Base-by-base conservation (phyloP, 2,888 invertebrate species). In the Platynereis dumerilii region DNA sequence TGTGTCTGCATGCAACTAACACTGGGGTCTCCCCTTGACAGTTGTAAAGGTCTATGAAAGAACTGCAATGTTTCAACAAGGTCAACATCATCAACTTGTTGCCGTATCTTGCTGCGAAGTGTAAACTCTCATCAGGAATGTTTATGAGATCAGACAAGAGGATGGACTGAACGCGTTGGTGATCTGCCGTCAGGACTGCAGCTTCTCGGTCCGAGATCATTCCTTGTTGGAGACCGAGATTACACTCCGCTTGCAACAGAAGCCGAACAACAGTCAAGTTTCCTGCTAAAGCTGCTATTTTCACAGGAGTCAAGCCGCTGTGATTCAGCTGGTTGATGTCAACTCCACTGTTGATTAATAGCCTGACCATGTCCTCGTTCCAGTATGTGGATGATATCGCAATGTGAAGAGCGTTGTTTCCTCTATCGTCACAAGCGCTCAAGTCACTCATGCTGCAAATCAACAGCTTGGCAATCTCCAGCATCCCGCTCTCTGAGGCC, bases 51-150 rank as follows among this genome's bases (percentile, higher is more conserved):
- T 57, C 26, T n/a, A 57, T 17, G 2, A 28, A 29, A n/a, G 15
- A 10, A 17, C 24, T 28, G 3, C 29, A 20, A 20, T 20, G n/a
- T 24, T 34, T 39, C 22, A 29, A 39, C 7, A 57, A 17, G 26
- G n/a, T 17, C 58, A 20, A 2, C 34, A 57, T 29, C 34, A 57
- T 17, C n/a, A 28, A 17, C 39, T n/a, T 39, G 26, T 24, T 20
- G 39, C 58, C 58, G 24, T 57, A 57, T 29, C 29, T 20, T 3
- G 39, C 58, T 29, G 58, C 58, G n/a, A 57, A 57, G 26, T 57
- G 58, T 20, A 57, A 34, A 20, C 58, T 57, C 34, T 57, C 58
- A 57, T 57, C 58, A 24, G 27, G 22, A 20, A 17, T 24, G 22
- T 17, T 17, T 24, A n/a, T n/a, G 24, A 28, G 28, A 17, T 26